Evolutionary conservation across 1,140 invertebrate species (phyloP), one percentile per base, ranked within the genome.

Genomic region (Zaprionus vittiger): DNA sequence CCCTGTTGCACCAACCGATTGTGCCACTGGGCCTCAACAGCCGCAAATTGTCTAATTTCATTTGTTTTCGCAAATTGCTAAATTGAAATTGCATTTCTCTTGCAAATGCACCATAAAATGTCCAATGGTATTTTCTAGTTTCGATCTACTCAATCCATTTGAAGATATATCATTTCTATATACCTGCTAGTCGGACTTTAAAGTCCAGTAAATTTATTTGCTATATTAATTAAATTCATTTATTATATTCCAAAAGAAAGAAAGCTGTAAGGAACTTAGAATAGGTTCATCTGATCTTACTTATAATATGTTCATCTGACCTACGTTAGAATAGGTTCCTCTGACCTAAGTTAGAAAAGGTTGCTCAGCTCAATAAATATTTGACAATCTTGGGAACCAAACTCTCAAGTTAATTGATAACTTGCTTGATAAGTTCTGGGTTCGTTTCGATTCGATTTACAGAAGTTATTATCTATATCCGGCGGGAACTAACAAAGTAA

Each of bases 31-130:
- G 37, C 52, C 52, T 14, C 49, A 54, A 38, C 49, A 37, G 67
- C 66, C 73, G 68, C 66, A 67, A 73, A 77, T 73, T 66, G 74
- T 67, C 62, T 66, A 73, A 61, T 73, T 73, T 72, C 56, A 66
- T 77, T 77, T 62, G 47, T 73, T 64, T 38, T 61, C 56, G 20
- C 56, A 31, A 72, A 65, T 65, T 65, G 60, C 17, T 9, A 71
- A 76, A 65, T 69, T 62, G 66, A 74, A 74, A 74, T 59, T 76
- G 44, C 68, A 70, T 75, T 64, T 34, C 9, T 28, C 44, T n/a
- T 59, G 38, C 22, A 59, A 68, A 34, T 56, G 41, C 38, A 31
- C 41, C 7, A 20, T 15, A 14, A 17, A 17, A 55, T 26, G 5
- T 24, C 11, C 9, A 57, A 20, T 6, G n/a, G 44, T 17, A 5